Percentiles rank a stretch among this genome's conserved stretches.
These are phyloP conservation scores for Pharmacophagus antenor DNA, from an alignment of 2,888 invertebrate species.

Conservation along the genomic window DNA sequence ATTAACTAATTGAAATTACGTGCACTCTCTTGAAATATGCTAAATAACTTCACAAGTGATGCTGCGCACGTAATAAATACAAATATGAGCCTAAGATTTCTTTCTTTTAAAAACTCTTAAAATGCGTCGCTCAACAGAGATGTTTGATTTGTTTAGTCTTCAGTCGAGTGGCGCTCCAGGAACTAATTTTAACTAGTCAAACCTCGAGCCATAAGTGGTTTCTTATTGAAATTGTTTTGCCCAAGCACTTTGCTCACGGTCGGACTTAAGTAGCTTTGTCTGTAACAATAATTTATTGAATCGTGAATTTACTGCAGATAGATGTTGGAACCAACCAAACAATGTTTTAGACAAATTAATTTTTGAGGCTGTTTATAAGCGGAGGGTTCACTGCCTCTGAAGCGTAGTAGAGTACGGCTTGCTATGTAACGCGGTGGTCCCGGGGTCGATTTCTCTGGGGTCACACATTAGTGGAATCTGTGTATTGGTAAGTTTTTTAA, in stretches of 20 bases:
- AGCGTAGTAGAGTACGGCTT: no score
- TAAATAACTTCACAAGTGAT: background rate
- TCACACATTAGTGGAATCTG: no score
- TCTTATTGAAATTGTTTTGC: constrained; percentile 25
- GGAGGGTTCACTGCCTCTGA: no score
- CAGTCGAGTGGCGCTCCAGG: constrained; percentile 32
- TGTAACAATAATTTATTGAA: constrained; percentile 5
- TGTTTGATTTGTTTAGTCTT: constrained; percentile 40
- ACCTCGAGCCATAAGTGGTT: constrained; percentile 22
- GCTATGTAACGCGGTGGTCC: no score
- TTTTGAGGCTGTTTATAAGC: no score
- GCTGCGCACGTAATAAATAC: background rate
- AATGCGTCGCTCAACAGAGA: constrained; percentile 41
- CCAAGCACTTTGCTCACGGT: constrained; percentile 6
- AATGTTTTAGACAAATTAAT: no score
- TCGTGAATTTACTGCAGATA: background rate
- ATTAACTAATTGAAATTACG: background rate
- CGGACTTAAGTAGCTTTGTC: constrained; percentile 12
- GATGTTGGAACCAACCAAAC: no score
- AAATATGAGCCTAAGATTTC: constrained; percentile 41
- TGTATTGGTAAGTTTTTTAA: no score
- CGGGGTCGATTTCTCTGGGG: no score
- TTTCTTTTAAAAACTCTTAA: constrained; percentile 51
- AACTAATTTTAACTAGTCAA: constrained; percentile 32
- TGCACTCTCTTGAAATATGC: background rate